These are phyloP conservation scores for Phortica magna DNA, from an alignment of 2,888 invertebrate species.

Conservation along the genomic window DNA sequence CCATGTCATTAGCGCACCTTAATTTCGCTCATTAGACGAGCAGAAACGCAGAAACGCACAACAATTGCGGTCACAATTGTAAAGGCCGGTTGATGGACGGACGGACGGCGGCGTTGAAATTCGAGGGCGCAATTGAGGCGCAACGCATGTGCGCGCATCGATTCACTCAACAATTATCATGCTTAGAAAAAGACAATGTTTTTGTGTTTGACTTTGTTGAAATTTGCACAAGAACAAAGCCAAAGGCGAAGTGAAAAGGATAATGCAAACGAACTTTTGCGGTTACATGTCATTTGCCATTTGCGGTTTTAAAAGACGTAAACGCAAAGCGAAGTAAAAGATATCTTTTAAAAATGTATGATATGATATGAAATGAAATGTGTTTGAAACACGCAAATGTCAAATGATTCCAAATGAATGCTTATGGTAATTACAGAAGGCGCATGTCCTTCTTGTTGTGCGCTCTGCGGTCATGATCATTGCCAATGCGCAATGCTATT, in stretches of 20 bases:
- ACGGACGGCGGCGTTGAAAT: no score
- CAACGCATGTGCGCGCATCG: constrained; percentile 11
- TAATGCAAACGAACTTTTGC: no score
- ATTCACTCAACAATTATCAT: not conserved
- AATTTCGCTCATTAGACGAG: constrained; percentile 4
- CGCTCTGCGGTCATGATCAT: not conserved
- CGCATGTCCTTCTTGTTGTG: not conserved
- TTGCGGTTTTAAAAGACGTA: no score
- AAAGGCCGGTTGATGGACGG: no score
- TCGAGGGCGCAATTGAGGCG: not conserved
- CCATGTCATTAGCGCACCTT: constrained; percentile 12
- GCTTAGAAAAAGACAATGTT: not conserved
- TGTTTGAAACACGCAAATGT: not conserved
- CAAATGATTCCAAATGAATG: not conserved
- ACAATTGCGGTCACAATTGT: constrained; percentile 15
- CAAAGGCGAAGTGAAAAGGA: no score
- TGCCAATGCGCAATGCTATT: not conserved
- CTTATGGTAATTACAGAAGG: not conserved
- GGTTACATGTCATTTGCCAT: no score
- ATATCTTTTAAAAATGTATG: no score
- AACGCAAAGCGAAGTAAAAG: no score
- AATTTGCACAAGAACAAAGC: no score
- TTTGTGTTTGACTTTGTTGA: no score
- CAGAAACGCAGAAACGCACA: not conserved
- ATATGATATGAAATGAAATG: not conserved